phyloP scores from a whole-genome alignment of 2,888 invertebrate species.

The Meta bourneti region DNA sequence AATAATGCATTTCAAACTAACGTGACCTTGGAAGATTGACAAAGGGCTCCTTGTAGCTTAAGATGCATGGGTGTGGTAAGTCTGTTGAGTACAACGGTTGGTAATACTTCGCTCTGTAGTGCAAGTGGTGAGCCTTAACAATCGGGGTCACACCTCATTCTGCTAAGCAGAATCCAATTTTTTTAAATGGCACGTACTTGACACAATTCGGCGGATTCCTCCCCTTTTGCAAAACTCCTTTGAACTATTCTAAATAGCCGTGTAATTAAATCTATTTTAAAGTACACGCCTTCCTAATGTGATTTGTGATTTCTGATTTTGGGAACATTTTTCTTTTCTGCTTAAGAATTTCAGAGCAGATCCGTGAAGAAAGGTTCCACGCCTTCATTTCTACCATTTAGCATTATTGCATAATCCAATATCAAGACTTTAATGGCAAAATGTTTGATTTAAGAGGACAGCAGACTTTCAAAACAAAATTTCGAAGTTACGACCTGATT shows the following conservation, averaged over 20 bases:
- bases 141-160: constrained; percentile 2
- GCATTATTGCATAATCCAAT: background rate
- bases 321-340: background rate
- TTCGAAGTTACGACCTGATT: too few species aligned
- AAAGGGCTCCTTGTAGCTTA: background rate
- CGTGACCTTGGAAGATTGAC: background rate
- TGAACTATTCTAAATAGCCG: background rate
- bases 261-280: constrained; percentile 4
- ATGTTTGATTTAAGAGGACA: too few species aligned
- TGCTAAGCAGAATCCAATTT: background rate
- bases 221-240: background rate
- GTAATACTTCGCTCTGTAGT: background rate
- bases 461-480: too few species aligned
- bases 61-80: constrained; percentile 31
- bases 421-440: background rate
- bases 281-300: background rate
- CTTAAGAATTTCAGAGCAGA: background rate
- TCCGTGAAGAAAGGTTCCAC: background rate
- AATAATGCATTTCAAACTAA: background rate
- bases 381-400: background rate
- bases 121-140: background rate
- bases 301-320: background rate
- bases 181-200: constrained; percentile 19
- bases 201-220: background rate
- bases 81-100: background rate